Evolutionary conservation across 37 sponge, comb jelly and placozoan species (phyloP), one percentile per base, ranked within the genome.

Genomic region (Theonella swinhoei): DNA sequence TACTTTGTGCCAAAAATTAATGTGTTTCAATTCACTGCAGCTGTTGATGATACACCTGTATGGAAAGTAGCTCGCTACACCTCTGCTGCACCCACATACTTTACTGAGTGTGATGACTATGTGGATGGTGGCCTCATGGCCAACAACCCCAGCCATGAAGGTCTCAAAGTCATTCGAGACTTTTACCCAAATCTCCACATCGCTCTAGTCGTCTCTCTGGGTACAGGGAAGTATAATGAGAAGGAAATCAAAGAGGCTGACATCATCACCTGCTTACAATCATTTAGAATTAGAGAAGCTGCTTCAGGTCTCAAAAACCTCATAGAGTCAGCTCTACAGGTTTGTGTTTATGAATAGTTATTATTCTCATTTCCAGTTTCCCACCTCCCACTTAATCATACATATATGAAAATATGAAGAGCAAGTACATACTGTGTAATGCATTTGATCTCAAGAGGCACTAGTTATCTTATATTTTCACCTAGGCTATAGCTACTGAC

Each of bases 41-140:
- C 23, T 67, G 41, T 34, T 47, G 54, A 47, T 47, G 54, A 47
- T 14, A 47, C 76, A 39, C 64, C 40, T 1, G 40, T 90, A 29
- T 90, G 91, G 91, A 85, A 85, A 69, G 91, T 85, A 38, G 91
- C 78, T 19, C 69, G 91, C 42, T 80, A 75, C 81, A 90, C 91
- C 0, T 72, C 74, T 25, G 91, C 91, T 63, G 91, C 91, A 75
- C 90, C 90, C 14, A 58, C 64, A 35, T 80, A 77, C 81, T 90
- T 84, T 67, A 85, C 38, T 20, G 79, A 85, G 36, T 77, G 68
- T 75, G 86, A 80, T 28, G 66, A 85, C 54, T 90, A 76, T 58
- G 77, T 90, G 38, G 91, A 90, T 81, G 91, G 91, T 7, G 91
- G 91, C 30, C 39, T 90, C 0, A 38, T 67, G 74, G 91, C 91